phyloP scores from a whole-genome alignment of 2,888 invertebrate species.

The Hypercompe scribonia region DNA sequence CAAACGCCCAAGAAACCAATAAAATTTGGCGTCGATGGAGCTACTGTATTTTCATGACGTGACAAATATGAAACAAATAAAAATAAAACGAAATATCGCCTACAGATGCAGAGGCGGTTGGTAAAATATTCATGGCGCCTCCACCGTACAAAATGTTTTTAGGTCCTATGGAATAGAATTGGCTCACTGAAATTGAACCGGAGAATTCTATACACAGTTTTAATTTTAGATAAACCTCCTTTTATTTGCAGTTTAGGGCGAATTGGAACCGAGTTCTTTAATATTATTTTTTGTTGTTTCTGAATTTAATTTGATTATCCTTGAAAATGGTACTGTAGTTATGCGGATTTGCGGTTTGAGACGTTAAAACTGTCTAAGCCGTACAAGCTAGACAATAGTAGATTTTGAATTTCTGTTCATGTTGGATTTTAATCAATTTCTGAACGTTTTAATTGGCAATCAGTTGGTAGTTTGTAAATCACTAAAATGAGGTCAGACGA shows the following conservation, averaged over 20 bases:
- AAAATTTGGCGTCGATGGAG: constrained; percentile 58
- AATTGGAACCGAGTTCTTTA: constrained; percentile 9
- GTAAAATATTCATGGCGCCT: constrained; percentile 48
- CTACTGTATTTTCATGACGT: constrained; percentile 65
- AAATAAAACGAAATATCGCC: constrained; percentile 54
- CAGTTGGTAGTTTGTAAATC: background rate
- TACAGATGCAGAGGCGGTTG: constrained; percentile 31
- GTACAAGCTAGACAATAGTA: background rate
- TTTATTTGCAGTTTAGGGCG: constrained; percentile 10
- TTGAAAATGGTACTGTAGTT: background rate
- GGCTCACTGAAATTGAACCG: constrained; percentile 35
- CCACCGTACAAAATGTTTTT: constrained; percentile 39
- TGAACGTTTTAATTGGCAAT: background rate
- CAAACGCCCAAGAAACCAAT: constrained; percentile 46
- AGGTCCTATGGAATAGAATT: constrained; percentile 44
- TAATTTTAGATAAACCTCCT: constrained; percentile 42
- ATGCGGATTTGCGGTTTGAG: background rate
- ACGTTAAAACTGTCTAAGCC: background rate
- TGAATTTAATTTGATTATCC: background rate
- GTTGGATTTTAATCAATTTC: background rate
- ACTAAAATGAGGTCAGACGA: background rate
- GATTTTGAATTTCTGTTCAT: background rate
- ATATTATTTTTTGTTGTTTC: background rate
- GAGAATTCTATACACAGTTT: constrained; percentile 26
- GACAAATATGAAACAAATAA: constrained; percentile 67